These are phyloP conservation scores for Rhombomys opimus DNA, from an alignment of 2,113 vertebrate genomes.

Conservation along the genomic window DNA sequence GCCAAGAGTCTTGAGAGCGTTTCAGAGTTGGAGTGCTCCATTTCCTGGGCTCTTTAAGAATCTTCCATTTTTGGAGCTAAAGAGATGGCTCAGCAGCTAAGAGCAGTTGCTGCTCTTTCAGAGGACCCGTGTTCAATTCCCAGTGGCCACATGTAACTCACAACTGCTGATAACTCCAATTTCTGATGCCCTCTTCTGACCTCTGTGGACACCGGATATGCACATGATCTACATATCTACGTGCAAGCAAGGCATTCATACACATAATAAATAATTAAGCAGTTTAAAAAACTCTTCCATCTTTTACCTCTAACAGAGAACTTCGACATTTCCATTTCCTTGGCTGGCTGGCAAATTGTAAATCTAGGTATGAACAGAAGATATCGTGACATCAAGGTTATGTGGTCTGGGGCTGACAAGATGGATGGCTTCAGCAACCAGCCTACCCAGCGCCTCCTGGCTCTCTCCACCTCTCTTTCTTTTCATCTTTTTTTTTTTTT, in stretches of 20 bases:
- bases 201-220: not conserved
- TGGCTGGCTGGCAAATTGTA: slow-evolving; percentile 68
- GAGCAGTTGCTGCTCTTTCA: not conserved
- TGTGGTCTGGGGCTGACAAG: slow-evolving; percentile 83
- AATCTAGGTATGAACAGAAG: slow-evolving; percentile 82
- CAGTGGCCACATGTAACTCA: not conserved
- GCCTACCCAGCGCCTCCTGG: slow-evolving; percentile 80
- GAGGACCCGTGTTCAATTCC: not conserved
- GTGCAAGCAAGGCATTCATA: not conserved
- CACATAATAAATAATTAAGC: not conserved
- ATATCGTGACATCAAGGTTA: slow-evolving; percentile 87
- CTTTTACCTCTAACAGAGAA: not conserved
- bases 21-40: not conserved
- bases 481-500: not conserved
- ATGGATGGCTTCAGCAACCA: slow-evolving; percentile 80
- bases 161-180: too few relatives aligned
- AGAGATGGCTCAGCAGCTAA: not conserved
- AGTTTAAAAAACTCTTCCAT: not conserved
- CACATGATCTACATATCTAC: too few relatives aligned
- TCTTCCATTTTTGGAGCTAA: not conserved
- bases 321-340: slow-evolving; percentile 28
- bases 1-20: not conserved
- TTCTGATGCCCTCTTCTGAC: not conserved
- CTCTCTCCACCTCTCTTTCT: slow-evolving; percentile 67
- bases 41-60: not conserved